Evolutionary conservation across 2,797 vertebrate species (phyloP).

Genomic region (Chelon labrosus): DNA sequence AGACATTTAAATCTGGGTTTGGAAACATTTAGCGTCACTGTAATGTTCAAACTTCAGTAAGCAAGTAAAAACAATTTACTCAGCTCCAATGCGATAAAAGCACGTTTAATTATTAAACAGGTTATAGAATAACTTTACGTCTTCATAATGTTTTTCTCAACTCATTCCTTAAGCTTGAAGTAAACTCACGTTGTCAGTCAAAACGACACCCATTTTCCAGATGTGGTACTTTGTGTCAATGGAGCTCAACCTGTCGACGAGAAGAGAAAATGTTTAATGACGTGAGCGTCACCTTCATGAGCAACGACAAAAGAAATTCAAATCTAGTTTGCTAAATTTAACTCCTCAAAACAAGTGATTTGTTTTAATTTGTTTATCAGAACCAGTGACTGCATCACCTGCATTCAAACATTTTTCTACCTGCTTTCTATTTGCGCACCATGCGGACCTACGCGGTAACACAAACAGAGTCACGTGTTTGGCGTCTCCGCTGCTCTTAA

Average conservation of each 20-base stretch:
- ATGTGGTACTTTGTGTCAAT: conserved; percentile 97
- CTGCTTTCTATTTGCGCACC: no score
- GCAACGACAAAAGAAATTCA: neutral
- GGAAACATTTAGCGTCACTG: neutral
- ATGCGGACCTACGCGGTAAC: no score
- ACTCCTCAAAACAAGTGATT: no score
- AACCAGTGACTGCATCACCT: no score
- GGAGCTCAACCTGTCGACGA: conserved; percentile 91
- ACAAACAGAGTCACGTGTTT: neutral
- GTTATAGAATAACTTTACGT: no score
- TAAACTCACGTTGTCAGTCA: conserved; percentile 96
- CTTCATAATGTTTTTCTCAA: no score
- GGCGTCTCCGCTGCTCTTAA: neutral
- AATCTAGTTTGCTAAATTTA: no score
- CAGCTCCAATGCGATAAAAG: no score
- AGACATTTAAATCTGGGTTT: neutral
- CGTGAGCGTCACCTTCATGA: neutral
- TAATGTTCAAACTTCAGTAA: neutral
- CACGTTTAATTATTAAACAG: no score
- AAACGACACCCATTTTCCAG: conserved; percentile 97
- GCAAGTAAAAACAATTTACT: no score
- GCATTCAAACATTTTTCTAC: no score
- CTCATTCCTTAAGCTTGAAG: neutral
- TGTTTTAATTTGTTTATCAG: no score
- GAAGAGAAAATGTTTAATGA: conserved; percentile 6